Evolutionary conservation across 2,113 vertebrate genomes (phyloP).

Genomic region (Cyanoderma ruficeps): DNA sequence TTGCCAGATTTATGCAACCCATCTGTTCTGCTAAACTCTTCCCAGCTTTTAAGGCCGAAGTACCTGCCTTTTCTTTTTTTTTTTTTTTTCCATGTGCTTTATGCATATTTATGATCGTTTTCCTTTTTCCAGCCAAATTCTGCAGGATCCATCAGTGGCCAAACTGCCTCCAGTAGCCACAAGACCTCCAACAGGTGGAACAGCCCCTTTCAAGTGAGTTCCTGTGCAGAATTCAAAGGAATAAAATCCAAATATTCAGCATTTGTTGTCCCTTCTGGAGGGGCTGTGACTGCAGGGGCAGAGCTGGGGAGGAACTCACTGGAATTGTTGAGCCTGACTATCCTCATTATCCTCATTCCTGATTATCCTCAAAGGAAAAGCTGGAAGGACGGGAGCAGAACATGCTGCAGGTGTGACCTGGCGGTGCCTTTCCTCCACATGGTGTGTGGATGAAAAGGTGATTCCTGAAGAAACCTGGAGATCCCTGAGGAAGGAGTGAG

Average conservation of each 20-base stretch:
- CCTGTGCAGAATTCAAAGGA: neutral
- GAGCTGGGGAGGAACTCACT: neutral
- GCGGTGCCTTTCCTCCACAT: neutral
- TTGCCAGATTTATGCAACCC: constrained; percentile 13
- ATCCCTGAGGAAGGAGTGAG: neutral
- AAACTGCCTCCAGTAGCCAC: neutral
- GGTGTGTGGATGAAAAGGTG: rapidly evolving
- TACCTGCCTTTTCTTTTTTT: neutral
- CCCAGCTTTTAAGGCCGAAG: neutral
- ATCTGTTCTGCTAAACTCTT: constrained; percentile 43
- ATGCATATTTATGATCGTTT: constrained; percentile 9
- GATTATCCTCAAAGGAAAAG: neutral
- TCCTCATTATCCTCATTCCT: neutral
- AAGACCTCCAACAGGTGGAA: neutral
- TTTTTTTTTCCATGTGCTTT: neutral
- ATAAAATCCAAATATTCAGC: neutral
- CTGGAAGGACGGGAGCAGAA: neutral
- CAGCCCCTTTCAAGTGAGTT: neutral
- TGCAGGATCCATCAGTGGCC: neutral
- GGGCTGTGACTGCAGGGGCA: neutral
- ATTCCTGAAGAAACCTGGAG: neutral
- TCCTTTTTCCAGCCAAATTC: neutral
- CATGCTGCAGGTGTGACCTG: rapidly evolving
- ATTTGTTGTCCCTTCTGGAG: neutral
- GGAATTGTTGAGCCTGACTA: neutral